Evolutionary conservation across 2,797 vertebrate species (phyloP).

Genomic region (Linurgus olivaceus): DNA sequence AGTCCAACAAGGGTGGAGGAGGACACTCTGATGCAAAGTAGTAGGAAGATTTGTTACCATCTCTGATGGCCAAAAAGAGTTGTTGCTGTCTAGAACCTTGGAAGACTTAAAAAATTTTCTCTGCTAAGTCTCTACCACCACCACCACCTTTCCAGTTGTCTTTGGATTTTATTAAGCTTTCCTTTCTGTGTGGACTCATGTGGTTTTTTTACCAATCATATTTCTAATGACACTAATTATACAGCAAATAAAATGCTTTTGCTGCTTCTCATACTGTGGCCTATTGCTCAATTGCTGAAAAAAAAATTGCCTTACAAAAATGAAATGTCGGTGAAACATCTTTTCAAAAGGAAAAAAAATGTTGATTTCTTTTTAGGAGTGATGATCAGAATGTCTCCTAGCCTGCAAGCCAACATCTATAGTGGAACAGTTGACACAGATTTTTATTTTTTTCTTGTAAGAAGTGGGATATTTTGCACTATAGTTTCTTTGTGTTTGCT

Average conservation of each 20-base stretch:
- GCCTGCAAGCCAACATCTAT: background rate
- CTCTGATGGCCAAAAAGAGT: background rate
- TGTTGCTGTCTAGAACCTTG: background rate
- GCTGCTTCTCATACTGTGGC: constrained; percentile 47
- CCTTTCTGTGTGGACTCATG: constrained; percentile 13
- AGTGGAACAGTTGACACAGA: background rate
- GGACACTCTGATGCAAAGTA: background rate
- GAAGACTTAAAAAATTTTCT: background rate
- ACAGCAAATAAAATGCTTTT: constrained; percentile 61
- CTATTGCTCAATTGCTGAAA: constrained; percentile 19
- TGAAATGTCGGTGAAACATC: background rate
- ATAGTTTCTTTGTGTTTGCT: background rate
- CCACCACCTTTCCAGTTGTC: background rate
- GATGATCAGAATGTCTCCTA: background rate
- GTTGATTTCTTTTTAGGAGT: background rate
- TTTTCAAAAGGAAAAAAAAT: background rate
- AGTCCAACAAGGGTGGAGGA: background rate
- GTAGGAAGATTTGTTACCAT: background rate
- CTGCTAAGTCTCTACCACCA: background rate
- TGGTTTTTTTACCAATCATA: constrained; percentile 21
- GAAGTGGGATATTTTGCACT: background rate
- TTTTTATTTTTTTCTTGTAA: background rate
- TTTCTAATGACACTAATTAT: constrained; percentile 50
- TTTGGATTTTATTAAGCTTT: constrained; percentile 33
- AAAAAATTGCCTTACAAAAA: background rate